Evolutionary conservation across 2,888 invertebrate species (phyloP).

Genomic region (Pogonocherus hispidulus): DNA sequence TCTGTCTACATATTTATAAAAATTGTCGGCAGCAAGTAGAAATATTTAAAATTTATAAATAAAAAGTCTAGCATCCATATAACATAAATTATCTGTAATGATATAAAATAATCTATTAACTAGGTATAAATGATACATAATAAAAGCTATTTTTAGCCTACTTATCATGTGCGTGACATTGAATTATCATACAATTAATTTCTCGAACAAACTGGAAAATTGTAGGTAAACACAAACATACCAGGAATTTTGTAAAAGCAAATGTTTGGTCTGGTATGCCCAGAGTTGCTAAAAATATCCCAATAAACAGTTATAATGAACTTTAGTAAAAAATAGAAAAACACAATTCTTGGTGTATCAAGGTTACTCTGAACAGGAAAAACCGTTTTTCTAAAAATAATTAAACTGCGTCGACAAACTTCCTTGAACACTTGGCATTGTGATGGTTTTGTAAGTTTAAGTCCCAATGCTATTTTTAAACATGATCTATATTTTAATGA

Average conservation of each 20-base stretch:
- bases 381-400: constrained; percentile 10
- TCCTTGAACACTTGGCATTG: background rate
- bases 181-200: background rate
- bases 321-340: constrained; percentile 3
- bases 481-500: background rate
- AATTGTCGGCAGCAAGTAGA: no score
- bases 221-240: background rate
- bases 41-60: no score
- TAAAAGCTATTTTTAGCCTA: background rate
- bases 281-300: background rate
- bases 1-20: no score
- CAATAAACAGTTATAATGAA: constrained; percentile 3
- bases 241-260: background rate
- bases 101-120: no score
- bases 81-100: no score
- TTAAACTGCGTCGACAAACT: background rate
- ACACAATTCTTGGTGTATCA: constrained; percentile 4
- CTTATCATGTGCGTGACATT: background rate
- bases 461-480: background rate
- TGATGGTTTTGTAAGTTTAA: background rate
- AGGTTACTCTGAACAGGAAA: background rate
- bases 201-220: background rate
- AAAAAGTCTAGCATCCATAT: no score
- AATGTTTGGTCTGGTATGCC: background rate
- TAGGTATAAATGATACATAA: no score